Conservation (phyloP, 1,140 invertebrate genomes). For the Hyles euphorbiae region DNA sequence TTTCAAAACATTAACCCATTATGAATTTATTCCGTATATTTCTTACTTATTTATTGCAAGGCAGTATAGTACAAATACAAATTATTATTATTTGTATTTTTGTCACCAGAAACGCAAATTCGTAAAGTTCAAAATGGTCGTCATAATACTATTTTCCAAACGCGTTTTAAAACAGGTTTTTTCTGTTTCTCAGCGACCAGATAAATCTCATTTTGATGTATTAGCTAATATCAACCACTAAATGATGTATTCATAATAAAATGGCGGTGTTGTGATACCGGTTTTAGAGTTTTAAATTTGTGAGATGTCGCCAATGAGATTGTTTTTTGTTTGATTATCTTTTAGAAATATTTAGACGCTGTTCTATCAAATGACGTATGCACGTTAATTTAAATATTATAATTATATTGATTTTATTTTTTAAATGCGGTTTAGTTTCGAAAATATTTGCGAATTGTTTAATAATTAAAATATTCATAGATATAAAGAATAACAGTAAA, state of each 20-base stretch:
- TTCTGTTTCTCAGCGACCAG: slow-evolving; percentile 42
- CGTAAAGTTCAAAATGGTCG: too few species aligned
- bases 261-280: slow-evolving; percentile 31
- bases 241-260: slow-evolving; percentile 60
- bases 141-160: slow-evolving; percentile 29
- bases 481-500: too few species aligned
- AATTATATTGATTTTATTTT: too few species aligned
- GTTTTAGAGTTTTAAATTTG: slow-evolving; percentile 14
- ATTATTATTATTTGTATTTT: too few species aligned
- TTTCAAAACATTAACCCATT: too few species aligned
- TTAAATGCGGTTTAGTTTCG: too few species aligned
- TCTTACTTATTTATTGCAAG: too few species aligned
- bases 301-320: slow-evolving; percentile 41
- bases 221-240: slow-evolving; percentile 53
- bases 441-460: too few species aligned
- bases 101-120: slow-evolving; percentile 20
- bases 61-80: too few species aligned
- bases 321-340: slow-evolving; percentile 1
- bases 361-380: neutral
- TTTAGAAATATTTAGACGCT: neutral
- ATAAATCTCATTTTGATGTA: slow-evolving; percentile 59
- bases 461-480: too few species aligned
- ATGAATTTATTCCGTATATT: too few species aligned
- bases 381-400: too few species aligned
- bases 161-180: slow-evolving; percentile 53